Evolutionary conservation across 2,113 vertebrate species (phyloP).

Genomic region (Orientallactaga bullata): DNA sequence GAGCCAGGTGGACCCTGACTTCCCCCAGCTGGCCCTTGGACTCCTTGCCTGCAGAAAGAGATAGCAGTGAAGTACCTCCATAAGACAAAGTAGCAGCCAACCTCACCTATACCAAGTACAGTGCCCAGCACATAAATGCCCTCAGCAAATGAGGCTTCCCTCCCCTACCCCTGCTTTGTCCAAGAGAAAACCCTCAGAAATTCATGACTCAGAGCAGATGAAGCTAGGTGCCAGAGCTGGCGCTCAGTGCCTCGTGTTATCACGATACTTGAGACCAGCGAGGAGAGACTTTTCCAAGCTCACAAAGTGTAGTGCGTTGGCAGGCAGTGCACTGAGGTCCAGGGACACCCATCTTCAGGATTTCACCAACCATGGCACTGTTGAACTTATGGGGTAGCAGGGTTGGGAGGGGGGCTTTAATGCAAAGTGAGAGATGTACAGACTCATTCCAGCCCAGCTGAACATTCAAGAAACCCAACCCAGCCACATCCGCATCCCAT

Average conservation of each 20-base stretch:
- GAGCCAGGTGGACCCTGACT: not conserved
- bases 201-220: not conserved
- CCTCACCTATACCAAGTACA: not conserved
- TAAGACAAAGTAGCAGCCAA: not conserved
- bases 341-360: not conserved
- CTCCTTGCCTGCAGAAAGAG: not conserved
- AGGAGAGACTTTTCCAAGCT: not conserved
- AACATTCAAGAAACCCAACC: conserved; percentile 87
- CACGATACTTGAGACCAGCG: not conserved
- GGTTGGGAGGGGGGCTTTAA: not conserved
- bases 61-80: not conserved
- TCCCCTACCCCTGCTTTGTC: not conserved
- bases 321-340: not conserved
- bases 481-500: conserved; percentile 85
- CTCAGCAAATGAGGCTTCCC: not conserved
- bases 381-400: not conserved
- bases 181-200: not conserved
- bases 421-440: not conserved
- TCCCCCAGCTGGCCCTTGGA: not conserved
- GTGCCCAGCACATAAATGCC: not conserved
- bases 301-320: not conserved
- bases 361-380: not conserved
- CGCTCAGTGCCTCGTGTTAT: not conserved
- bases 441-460: conserved; percentile 76
- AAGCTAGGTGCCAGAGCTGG: not conserved